A percentile compares a stretch with the other conserved stretches of the same genome.
phyloP scores from a whole-genome alignment of 2,888 invertebrate species.

The Meliscaeva auricollis region DNA sequence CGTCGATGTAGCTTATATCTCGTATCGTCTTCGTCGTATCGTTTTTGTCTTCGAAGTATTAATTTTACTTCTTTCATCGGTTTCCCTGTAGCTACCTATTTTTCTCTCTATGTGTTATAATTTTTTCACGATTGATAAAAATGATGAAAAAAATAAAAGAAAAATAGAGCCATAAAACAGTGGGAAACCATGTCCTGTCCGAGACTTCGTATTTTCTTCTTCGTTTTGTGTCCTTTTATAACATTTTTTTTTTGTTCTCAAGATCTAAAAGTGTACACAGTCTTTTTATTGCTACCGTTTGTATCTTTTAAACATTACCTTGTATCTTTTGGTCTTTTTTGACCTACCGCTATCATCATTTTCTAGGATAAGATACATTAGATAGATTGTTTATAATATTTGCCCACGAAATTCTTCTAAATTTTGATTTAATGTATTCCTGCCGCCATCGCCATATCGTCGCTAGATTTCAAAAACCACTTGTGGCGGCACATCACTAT shows the following conservation, averaged over 20 bases:
- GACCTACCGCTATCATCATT: constrained; percentile 43
- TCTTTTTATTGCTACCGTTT: constrained; percentile 65
- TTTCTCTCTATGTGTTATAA: not conserved
- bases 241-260: not conserved
- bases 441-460: not conserved
- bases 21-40: not conserved
- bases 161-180: constrained; percentile 57
- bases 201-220: constrained; percentile 8
- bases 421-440: constrained; percentile 58
- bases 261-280: not conserved
- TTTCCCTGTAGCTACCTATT: constrained; percentile 23
- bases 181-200: constrained; percentile 34
- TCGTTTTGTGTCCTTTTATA: constrained; percentile 29
- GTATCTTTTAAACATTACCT: constrained; percentile 11
- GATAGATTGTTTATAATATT: constrained; percentile 56
- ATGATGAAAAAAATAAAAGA: constrained; percentile 28
- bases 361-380: constrained; percentile 25
- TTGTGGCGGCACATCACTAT: constrained; percentile 39
- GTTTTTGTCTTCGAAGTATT: not conserved
- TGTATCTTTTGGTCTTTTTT: constrained; percentile 35
- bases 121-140: constrained; percentile 53
- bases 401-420: constrained; percentile 49
- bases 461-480: constrained; percentile 42
- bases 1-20: not conserved
- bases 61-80: constrained; percentile 27